Evolutionary conservation across 1,140 invertebrate species (phyloP).

Genomic region (Ladona fulva): DNA sequence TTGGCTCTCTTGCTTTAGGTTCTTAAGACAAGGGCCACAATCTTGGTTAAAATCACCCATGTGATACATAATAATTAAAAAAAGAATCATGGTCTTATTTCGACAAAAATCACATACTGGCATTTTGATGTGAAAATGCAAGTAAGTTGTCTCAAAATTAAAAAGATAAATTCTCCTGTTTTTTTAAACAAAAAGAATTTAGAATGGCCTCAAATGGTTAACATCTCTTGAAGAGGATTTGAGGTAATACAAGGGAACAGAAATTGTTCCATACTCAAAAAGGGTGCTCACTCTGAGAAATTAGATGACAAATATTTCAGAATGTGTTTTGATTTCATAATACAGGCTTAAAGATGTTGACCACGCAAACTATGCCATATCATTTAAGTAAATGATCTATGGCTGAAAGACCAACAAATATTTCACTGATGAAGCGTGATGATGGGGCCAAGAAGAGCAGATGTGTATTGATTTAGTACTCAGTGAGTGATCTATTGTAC

Average conservation of each 20-base stretch:
- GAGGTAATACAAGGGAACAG: not conserved
- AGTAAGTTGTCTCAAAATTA: not conserved
- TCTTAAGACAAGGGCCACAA: not conserved
- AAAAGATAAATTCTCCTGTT: not conserved
- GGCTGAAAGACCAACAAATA: not conserved
- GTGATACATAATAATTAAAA: not conserved
- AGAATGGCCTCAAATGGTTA: not conserved
- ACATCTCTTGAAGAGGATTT: not conserved
- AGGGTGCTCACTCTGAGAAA: not conserved
- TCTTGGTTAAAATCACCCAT: not conserved
- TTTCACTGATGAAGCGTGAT: not conserved
- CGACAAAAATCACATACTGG: no score
- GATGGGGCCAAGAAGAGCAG: not conserved
- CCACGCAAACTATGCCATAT: not conserved
- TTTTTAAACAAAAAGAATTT: not conserved
- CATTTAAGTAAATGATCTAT: not conserved
- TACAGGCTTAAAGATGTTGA: not conserved
- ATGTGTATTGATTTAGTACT: not conserved
- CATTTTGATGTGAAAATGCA: not conserved
- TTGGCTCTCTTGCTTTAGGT: not conserved
- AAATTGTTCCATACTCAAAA: not conserved
- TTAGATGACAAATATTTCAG: not conserved
- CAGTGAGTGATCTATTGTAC: not conserved
- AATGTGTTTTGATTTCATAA: not conserved
- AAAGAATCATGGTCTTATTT: not conserved